Conservation (phyloP, 2,113 vertebrate species). For the Pseudois nayaur region DNA sequence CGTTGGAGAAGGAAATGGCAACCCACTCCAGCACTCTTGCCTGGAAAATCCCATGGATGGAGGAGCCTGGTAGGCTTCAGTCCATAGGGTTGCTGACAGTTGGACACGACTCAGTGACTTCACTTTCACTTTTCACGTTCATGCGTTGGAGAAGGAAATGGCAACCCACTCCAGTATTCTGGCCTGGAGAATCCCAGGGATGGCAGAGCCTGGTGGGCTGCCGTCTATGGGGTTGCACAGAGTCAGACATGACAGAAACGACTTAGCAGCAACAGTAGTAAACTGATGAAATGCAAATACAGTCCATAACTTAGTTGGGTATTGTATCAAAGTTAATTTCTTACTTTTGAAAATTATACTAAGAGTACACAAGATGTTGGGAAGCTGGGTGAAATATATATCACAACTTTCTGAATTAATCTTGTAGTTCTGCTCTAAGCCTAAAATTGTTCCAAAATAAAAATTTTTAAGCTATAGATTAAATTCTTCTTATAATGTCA, state of each 20-base stretch:
- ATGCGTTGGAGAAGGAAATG: no score
- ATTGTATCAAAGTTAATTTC: not conserved
- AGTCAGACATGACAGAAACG: no score
- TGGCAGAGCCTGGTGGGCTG: no score
- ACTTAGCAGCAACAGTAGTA: not conserved
- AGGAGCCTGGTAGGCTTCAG: no score
- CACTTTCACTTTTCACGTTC: no score
- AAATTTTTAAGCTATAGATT: not conserved
- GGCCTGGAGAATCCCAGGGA: no score
- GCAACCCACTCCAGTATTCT: no score
- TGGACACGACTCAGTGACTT: no score
- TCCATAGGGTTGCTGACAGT: no score
- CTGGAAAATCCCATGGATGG: no score
- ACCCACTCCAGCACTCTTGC: no score
- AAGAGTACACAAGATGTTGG: not conserved
- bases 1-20: no score
- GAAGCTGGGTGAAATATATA: not conserved
- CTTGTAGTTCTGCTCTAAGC: not conserved
- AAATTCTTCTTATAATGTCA: not conserved
- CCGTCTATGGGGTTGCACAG: fast-evolving
- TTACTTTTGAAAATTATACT: not conserved
- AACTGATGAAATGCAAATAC: not conserved
- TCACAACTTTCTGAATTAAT: not conserved
- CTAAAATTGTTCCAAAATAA: not conserved
- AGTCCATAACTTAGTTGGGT: not conserved